A percentile compares a stretch with the other conserved stretches of the same genome.
phyloP scores from a whole-genome alignment of 2,797 vertebrate genomes.

The Eidolon dupreanum region DNA sequence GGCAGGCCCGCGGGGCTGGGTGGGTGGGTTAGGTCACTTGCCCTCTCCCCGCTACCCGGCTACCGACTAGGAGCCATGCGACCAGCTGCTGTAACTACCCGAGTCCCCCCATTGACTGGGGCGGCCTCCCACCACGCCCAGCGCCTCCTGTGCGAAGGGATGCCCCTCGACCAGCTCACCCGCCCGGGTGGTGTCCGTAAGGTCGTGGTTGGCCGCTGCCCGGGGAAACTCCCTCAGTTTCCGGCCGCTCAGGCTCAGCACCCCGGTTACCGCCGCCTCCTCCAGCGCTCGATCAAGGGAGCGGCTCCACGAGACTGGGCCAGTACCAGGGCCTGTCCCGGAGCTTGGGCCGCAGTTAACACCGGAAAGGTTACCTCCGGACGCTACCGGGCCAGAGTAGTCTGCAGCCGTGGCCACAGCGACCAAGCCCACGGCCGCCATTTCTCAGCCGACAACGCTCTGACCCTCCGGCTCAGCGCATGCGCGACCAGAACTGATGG shows the following conservation, averaged over 20 bases:
- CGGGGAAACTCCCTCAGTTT: slow-evolving; percentile 98
- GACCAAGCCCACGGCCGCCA: slow-evolving; percentile 93
- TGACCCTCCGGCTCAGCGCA: background rate
- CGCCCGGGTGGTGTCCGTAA: slow-evolving; percentile 95
- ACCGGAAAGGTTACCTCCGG: slow-evolving; percentile 67
- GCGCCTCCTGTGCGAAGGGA: background rate
- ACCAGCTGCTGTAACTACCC: background rate
- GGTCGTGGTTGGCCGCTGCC: slow-evolving; percentile 94
- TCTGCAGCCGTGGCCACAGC: slow-evolving; percentile 78
- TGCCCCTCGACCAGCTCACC: slow-evolving; percentile 86
- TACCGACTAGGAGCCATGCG: background rate
- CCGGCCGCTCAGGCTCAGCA: slow-evolving; percentile 96
- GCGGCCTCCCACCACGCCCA: background rate
- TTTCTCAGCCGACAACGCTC: slow-evolving; percentile 87
- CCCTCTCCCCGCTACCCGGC: background rate
- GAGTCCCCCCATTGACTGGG: background rate
- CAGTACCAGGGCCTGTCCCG: slow-evolving; percentile 68
- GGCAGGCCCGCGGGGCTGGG: background rate
- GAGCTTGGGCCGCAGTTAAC: slow-evolving; percentile 43
- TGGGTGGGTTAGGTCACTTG: background rate
- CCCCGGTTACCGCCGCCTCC: slow-evolving; percentile 94
- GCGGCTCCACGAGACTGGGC: slow-evolving; percentile 93
- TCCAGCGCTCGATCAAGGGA: slow-evolving; percentile 95
- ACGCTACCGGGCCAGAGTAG: slow-evolving; percentile 55
- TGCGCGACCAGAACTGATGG: slow-evolving; percentile 72